These are phyloP conservation scores for Hiodon alosoides DNA, from an alignment of 2,113 vertebrate species.

Conservation along the genomic window DNA sequence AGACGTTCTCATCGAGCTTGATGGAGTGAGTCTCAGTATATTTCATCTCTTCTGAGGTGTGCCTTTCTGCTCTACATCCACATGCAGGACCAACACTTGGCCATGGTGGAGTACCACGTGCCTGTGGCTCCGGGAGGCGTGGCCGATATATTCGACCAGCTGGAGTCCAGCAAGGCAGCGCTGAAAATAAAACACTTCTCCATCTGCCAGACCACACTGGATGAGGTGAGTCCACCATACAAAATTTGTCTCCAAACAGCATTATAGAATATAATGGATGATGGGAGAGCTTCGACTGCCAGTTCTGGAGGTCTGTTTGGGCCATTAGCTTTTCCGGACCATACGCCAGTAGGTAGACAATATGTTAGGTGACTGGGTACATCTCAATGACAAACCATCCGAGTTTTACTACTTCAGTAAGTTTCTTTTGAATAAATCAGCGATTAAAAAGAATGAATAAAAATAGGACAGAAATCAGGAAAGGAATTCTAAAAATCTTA, in stretches of 20 bases:
- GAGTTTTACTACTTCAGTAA: too few species aligned
- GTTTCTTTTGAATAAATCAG: too few species aligned
- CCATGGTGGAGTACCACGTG: constrained; percentile 84
- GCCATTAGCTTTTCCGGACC: too few species aligned
- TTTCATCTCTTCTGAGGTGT: neutral
- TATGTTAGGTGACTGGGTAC: too few species aligned
- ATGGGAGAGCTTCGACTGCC: neutral
- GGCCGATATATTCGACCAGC: constrained; percentile 84
- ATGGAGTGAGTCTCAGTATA: neutral
- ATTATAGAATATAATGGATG: neutral
- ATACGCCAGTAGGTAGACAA: too few species aligned
- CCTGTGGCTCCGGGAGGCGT: constrained; percentile 84
- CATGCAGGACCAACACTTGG: constrained; percentile 79
- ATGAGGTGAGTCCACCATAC: constrained; percentile 74
- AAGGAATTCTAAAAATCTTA: neutral
- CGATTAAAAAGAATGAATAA: too few species aligned
- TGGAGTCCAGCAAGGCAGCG: constrained; percentile 78
- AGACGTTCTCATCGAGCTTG: too few species aligned
- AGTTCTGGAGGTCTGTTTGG: neutral
- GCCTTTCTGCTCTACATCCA: constrained; percentile 26
- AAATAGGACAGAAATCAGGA: neutral
- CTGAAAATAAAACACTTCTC: constrained; percentile 92
- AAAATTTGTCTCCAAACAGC: neutral
- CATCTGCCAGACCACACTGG: constrained; percentile 90
- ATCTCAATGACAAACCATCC: too few species aligned